Percentiles rank a stretch among this genome's conserved stretches.
Evolutionary conservation across 2,888 invertebrate species (phyloP).

Genomic region (Caenorhabditis sp.): DNA sequence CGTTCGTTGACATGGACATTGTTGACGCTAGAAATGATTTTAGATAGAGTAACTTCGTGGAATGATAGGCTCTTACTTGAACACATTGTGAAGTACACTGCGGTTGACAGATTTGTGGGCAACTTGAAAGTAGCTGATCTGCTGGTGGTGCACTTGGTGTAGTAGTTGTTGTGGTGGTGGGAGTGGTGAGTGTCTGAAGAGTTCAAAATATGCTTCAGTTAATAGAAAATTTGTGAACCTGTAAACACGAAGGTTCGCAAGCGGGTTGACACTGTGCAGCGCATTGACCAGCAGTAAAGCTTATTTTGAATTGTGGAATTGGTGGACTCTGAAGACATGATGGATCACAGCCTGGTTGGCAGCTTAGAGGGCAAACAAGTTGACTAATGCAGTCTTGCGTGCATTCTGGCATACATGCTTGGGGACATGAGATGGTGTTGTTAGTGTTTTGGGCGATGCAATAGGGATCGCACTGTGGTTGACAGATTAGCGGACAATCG

Average conservation of each 20-base stretch:
- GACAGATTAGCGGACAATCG: conserved; percentile 3
- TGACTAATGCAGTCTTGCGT: conserved; percentile 16
- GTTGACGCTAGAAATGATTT: conserved; percentile 27
- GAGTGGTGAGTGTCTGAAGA: background rate
- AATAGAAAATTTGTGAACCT: background rate
- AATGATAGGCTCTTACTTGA: conserved; percentile 21
- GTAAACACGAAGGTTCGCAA: conserved; percentile 32
- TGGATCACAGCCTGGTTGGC: conserved; percentile 32
- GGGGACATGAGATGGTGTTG: conserved; percentile 10
- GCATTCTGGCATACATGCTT: conserved; percentile 34
- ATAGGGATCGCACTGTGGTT: conserved; percentile 30
- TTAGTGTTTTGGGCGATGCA: conserved; percentile 17
- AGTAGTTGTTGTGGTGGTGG: conserved; percentile 14
- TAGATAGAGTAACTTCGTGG: background rate
- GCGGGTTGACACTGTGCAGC: conserved; percentile 40
- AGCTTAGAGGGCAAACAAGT: conserved; percentile 23
- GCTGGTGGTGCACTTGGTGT: conserved; percentile 10
- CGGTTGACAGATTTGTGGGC: conserved; percentile 44
- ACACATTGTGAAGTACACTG: conserved; percentile 48
- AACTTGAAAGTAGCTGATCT: conserved; percentile 38
- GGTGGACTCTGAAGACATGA: conserved; percentile 38
- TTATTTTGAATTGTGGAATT: conserved; percentile 40
- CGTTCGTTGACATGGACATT: conserved; percentile 46
- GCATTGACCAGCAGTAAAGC: conserved; percentile 16
- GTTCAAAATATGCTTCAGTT: too few relatives aligned